phyloP scores from a whole-genome alignment of 2,113 vertebrate genomes.

The Thalassoma bifasciatum region DNA sequence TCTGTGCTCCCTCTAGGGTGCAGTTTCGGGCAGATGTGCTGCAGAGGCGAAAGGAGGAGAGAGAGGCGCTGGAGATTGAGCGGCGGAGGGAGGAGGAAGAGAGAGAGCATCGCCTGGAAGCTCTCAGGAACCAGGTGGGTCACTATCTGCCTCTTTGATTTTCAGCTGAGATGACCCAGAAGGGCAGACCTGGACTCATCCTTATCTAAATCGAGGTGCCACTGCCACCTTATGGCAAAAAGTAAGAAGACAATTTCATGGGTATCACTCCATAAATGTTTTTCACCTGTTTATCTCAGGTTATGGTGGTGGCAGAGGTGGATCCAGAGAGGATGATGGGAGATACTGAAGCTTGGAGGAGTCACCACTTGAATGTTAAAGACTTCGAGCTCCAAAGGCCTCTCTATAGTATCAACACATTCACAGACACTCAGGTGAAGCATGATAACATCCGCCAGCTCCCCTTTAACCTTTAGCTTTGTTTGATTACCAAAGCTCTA shows the following conservation, averaged over 20 bases:
- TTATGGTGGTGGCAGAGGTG: conserved; percentile 82
- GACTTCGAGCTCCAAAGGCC: conserved; percentile 88
- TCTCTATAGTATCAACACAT: conserved; percentile 90
- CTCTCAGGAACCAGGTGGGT: conserved; percentile 88
- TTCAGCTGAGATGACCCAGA: conserved; percentile 28
- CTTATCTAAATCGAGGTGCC: conserved; percentile 30
- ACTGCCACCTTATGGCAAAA: conserved; percentile 73
- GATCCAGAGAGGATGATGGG: conserved; percentile 90
- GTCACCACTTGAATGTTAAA: conserved; percentile 75
- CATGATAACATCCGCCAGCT: conserved; percentile 5
- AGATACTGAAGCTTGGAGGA: conserved; percentile 87
- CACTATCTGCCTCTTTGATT: conserved; percentile 39
- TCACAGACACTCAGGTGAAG: conserved; percentile 89
- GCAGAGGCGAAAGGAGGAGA: conserved; percentile 77
- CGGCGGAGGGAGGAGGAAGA: conserved; percentile 78
- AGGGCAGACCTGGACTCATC: neutral
- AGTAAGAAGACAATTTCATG: conserved; percentile 16
- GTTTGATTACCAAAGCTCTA: conserved; percentile 5
- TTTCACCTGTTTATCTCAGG: conserved; percentile 75
- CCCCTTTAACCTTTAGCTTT: conserved; percentile 24
- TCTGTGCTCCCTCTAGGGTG: conserved; percentile 81
- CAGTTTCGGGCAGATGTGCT: conserved; percentile 83
- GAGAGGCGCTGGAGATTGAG: conserved; percentile 73
- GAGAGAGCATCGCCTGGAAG: conserved; percentile 81
- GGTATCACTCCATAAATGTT: neutral